Percentiles rank a stretch among this genome's conserved stretches.
These are phyloP conservation scores for Buceros bicornis DNA, from an alignment of 2,797 vertebrate genomes.

Conservation along the genomic window DNA sequence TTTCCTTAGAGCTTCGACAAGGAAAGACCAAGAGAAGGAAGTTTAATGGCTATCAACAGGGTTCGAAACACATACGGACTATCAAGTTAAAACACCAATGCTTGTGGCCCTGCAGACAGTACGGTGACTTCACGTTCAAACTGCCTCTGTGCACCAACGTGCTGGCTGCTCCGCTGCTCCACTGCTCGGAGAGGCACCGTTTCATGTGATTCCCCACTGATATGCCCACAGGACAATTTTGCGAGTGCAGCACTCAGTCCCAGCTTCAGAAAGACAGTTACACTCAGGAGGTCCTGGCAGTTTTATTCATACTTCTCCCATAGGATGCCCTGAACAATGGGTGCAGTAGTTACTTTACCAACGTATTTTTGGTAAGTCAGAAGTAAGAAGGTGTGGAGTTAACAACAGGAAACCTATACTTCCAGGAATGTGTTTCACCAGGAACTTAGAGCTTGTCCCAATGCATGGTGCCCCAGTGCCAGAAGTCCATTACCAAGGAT, in stretches of 20 bases:
- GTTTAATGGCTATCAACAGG: neutral
- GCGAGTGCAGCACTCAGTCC: neutral
- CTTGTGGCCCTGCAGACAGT: neutral
- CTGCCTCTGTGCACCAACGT: accelerated
- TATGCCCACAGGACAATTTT: neutral
- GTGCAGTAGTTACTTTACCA: neutral
- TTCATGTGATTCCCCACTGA: neutral
- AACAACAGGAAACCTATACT: neutral
- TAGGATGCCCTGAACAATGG: neutral
- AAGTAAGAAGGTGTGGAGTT: neutral
- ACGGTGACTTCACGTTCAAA: neutral
- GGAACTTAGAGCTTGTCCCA: neutral
- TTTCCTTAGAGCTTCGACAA: neutral
- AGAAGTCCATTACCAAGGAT: neutral
- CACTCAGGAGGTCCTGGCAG: neutral
- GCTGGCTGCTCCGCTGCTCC: neutral
- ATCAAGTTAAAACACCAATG: neutral
- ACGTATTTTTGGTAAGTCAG: neutral
- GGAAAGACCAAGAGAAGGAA: neutral
- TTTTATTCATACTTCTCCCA: neutral
- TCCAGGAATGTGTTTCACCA: neutral
- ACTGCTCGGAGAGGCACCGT: neutral
- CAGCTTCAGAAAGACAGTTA: neutral
- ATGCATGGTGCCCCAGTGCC: accelerated
- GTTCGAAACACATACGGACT: neutral